Evolutionary conservation across 2,113 vertebrate species (phyloP).

Genomic region (Jacana jacana): DNA sequence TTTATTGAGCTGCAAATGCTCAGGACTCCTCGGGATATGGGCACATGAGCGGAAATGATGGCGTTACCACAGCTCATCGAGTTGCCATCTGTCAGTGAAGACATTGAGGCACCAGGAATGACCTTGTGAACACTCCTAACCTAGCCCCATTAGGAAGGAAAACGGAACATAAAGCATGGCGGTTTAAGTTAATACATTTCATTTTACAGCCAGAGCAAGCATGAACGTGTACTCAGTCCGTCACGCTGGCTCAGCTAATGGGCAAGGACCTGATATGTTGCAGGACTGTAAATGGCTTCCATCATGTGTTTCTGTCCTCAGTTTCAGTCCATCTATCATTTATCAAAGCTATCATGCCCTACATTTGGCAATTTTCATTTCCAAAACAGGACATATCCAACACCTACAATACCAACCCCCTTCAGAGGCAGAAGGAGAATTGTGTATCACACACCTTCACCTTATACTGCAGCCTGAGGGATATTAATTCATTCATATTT

Average conservation of each 20-base stretch:
- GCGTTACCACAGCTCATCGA: constrained; percentile 51
- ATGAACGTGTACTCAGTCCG: not conserved
- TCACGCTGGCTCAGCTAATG: not conserved
- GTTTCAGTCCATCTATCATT: not conserved
- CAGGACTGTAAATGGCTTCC: not conserved
- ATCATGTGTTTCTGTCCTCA: not conserved
- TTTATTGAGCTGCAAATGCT: constrained; percentile 32
- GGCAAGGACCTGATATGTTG: not conserved
- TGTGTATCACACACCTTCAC: not conserved
- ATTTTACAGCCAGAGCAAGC: not conserved
- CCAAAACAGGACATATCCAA: not conserved
- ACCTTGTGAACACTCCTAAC: constrained; percentile 38
- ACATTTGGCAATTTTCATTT: not conserved
- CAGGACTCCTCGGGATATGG: not conserved
- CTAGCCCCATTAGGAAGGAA: not conserved
- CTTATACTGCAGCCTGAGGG: not conserved
- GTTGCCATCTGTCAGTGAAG: constrained; percentile 53
- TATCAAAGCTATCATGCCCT: not conserved
- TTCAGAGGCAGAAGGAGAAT: not conserved
- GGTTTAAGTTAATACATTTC: constrained; percentile 27
- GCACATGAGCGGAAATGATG: constrained; percentile 39
- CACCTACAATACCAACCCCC: not conserved
- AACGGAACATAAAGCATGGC: constrained; percentile 17
- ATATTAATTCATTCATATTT: not conserved
- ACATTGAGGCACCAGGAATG: not conserved